A percentile compares a stretch with the other conserved stretches of the same genome.
Conservation (phyloP, 2,797 vertebrate genomes). For the Galagoides demidoff region DNA sequence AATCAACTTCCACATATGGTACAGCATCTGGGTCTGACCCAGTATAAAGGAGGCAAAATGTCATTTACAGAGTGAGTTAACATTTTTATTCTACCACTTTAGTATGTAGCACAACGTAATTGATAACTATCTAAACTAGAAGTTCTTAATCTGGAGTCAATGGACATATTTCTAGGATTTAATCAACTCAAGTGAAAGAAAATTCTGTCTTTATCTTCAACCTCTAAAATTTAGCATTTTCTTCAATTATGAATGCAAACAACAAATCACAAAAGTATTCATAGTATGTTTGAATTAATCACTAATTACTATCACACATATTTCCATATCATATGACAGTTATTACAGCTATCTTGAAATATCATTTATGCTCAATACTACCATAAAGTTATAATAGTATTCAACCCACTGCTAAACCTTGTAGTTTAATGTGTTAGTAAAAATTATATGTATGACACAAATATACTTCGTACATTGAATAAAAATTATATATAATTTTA, state of each 20-base stretch:
- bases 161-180: conserved; percentile 23
- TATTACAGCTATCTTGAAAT: conserved; percentile 36
- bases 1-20: conserved; percentile 65
- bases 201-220: conserved; percentile 16
- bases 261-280: conserved; percentile 31
- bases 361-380: not conserved
- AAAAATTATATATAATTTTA: not conserved
- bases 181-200: conserved; percentile 13
- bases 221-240: conserved; percentile 41
- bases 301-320: conserved; percentile 34
- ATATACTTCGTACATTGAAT: conserved; percentile 37
- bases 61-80: conserved; percentile 41
- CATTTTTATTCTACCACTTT: not conserved
- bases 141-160: not conserved
- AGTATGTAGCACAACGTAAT: not conserved
- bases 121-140: not conserved
- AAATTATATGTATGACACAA: not conserved
- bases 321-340: conserved; percentile 27
- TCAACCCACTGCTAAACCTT: not conserved
- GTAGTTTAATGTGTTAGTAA: conserved; percentile 2
- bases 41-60: conserved; percentile 63
- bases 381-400: conserved; percentile 44
- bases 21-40: conserved; percentile 53
- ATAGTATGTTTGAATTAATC: conserved; percentile 19
- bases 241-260: not conserved